Conservation (phyloP, 2,113 vertebrate genomes). For the Pithys albifrons region DNA sequence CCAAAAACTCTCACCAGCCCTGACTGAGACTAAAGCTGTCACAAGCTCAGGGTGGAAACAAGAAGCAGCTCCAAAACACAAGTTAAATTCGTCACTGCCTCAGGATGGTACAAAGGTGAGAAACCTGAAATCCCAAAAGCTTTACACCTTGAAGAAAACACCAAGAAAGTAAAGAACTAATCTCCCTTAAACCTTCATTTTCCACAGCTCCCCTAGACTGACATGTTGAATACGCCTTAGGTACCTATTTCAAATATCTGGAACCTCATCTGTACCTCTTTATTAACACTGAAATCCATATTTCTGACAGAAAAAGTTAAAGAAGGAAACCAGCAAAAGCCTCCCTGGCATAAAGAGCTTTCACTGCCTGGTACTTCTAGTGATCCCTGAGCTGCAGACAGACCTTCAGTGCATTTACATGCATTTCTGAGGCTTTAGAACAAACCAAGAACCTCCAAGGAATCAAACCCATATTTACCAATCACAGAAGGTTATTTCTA, state of each 20-base stretch:
- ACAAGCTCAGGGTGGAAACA: background rate
- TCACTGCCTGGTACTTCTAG: background rate
- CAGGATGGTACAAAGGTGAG: background rate
- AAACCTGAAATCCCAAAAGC: background rate
- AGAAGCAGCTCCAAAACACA: background rate
- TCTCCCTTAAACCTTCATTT: background rate
- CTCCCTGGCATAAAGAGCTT: background rate
- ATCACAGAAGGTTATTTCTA: constrained; percentile 55
- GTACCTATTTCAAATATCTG: background rate
- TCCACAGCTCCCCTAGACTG: background rate
- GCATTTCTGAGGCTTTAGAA: constrained; percentile 22
- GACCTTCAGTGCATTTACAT: background rate
- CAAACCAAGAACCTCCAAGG: background rate
- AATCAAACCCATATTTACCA: constrained; percentile 30
- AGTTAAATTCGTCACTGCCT: background rate
- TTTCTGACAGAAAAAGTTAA: background rate
- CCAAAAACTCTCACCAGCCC: background rate
- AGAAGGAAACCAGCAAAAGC: background rate
- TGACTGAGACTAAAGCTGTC: background rate
- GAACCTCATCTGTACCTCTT: background rate
- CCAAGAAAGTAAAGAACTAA: background rate
- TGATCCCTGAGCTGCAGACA: background rate
- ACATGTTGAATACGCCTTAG: background rate
- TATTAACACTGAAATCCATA: background rate
- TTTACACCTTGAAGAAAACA: background rate